Percentiles rank a stretch among this genome's conserved stretches.
Evolutionary conservation across 2,113 vertebrate genomes (phyloP).

Genomic region (Columbina picui): DNA sequence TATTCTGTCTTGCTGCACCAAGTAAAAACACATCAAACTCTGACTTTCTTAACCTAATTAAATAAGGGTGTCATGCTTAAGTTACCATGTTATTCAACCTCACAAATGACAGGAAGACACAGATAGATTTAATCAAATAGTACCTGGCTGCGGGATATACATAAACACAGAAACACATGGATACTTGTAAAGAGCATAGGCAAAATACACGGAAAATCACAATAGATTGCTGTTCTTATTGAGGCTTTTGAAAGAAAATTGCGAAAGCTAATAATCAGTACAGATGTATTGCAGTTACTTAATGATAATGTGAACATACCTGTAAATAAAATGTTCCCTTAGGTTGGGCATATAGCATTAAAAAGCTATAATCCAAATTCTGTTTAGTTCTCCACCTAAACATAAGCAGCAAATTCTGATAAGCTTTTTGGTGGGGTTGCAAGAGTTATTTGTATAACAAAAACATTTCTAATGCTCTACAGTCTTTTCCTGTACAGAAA

Average conservation of each 20-base stretch:
- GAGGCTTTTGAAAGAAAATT: not conserved
- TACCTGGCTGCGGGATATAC: not conserved
- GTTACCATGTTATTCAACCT: not conserved
- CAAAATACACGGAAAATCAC: not conserved
- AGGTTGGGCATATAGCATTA: conserved; percentile 90
- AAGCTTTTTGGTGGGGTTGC: not conserved
- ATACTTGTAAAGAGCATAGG: not conserved
- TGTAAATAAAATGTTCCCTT: conserved; percentile 91
- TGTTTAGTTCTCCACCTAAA: conserved; percentile 90
- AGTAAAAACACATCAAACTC: not conserved
- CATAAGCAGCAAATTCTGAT: conserved; percentile 58
- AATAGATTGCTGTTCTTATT: not conserved
- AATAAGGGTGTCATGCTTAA: not conserved
- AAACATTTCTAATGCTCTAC: not conserved
- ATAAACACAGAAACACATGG: not conserved
- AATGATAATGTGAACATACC: conserved; percentile 73
- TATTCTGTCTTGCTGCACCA: not conserved
- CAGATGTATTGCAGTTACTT: not conserved
- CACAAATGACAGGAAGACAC: not conserved
- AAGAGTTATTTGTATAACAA: not conserved
- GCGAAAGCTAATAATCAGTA: not conserved
- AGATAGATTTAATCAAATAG: not conserved
- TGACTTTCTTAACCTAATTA: not conserved
- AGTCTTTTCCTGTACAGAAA: not conserved
- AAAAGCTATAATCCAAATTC: conserved; percentile 90